phyloP scores from a whole-genome alignment of 1,140 invertebrate species.

The Hetaerina americana region DNA sequence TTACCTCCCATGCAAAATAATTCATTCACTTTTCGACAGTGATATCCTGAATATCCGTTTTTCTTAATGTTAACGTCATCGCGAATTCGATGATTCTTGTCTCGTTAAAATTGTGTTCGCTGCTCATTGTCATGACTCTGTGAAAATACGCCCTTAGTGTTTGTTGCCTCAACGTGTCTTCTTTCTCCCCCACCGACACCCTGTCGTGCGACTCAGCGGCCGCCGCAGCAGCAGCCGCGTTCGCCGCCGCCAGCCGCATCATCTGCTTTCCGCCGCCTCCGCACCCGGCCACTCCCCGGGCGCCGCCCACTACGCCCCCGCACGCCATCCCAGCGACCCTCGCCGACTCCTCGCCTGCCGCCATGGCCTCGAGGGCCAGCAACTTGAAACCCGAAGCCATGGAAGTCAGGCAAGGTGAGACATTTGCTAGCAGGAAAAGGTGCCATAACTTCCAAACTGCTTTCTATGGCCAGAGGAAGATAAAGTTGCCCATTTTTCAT shows the following conservation, averaged over 20 bases:
- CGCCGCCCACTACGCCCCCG: slow-evolving; percentile 22
- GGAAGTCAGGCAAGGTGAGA: slow-evolving; percentile 1
- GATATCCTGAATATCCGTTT: too few species aligned
- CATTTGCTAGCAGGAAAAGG: too few species aligned
- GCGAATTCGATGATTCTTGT: neutral
- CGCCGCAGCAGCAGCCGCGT: slow-evolving; percentile 13
- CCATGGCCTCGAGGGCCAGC: neutral
- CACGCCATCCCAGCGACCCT: slow-evolving; percentile 22
- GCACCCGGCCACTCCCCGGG: slow-evolving; percentile 24
- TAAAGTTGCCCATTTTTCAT: too few species aligned
- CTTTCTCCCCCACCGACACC: too few species aligned
- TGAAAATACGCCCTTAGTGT: neutral
- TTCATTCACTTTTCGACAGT: too few species aligned
- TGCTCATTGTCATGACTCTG: neutral
- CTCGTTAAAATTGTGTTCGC: neutral
- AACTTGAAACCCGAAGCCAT: neutral
- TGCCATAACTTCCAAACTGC: too few species aligned
- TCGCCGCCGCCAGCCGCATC: slow-evolving; percentile 36
- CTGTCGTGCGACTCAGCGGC: too few species aligned
- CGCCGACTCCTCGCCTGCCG: slow-evolving; percentile 1
- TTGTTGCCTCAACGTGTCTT: too few species aligned
- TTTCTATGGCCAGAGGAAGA: too few species aligned
- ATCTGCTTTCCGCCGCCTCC: slow-evolving; percentile 31
- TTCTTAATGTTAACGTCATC: slow-evolving; percentile 31
- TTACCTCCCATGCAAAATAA: too few species aligned